Evolutionary conservation across 2,797 vertebrate genomes (phyloP).

Genomic region (Lepilemur septentrionalis): DNA sequence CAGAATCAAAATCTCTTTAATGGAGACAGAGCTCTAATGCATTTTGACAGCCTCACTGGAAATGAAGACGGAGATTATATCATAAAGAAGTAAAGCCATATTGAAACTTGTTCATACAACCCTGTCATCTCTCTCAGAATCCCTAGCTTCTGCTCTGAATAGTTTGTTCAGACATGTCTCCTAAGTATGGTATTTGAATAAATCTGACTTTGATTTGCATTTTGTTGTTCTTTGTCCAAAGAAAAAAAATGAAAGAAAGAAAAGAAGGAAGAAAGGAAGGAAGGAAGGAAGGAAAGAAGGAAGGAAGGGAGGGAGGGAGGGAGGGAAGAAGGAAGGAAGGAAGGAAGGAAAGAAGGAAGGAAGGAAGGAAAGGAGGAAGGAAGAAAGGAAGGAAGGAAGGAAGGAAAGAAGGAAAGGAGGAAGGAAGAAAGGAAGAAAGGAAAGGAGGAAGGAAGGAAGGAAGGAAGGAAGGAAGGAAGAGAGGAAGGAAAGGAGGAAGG

Average conservation of each 20-base stretch:
- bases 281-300: background rate
- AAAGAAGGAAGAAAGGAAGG: no score
- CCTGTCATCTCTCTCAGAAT: background rate
- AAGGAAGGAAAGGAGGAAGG: background rate
- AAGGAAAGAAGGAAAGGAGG: no score
- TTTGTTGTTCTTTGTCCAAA: conserved; percentile 5
- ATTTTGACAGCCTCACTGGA: conserved; percentile 47
- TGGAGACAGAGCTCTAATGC: background rate
- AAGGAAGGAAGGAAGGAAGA: background rate
- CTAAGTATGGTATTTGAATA: conserved; percentile 38
- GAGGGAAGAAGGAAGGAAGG: no score
- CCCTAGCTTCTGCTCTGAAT: background rate
- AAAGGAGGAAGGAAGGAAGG: no score
- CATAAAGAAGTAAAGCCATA: background rate
- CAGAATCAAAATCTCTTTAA: conserved; percentile 24
- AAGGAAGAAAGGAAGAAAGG: no score
- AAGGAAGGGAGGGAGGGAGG: background rate
- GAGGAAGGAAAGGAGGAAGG: no score
- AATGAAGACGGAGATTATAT: conserved; percentile 49
- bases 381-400: background rate
- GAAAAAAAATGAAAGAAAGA: background rate
- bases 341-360: background rate
- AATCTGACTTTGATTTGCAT: conserved; percentile 35
- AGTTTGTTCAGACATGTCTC: conserved; percentile 25
- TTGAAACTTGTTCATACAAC: conserved; percentile 15